phyloP scores from a whole-genome alignment of 2,113 vertebrate genomes.

The Stigmatopora argus region DNA sequence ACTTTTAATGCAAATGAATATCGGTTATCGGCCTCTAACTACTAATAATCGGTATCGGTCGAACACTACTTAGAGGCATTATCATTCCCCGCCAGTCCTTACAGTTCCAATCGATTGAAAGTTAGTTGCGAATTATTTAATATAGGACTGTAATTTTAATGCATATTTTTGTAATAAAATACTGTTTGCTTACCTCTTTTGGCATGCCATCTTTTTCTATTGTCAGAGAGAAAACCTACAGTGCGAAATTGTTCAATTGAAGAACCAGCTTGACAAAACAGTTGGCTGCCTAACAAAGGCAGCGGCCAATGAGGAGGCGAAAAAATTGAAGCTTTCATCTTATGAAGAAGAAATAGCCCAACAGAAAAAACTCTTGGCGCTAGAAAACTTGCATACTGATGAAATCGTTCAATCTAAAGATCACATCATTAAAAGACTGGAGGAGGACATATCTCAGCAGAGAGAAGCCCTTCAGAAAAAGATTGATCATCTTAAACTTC shows the following conservation, averaged over 20 bases:
- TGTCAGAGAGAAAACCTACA: constrained; percentile 68
- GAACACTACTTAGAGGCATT: too few species aligned
- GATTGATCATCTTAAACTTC: constrained; percentile 39
- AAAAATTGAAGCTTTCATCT: constrained; percentile 34
- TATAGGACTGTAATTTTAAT: neutral
- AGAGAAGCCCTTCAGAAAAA: constrained; percentile 34
- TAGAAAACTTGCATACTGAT: constrained; percentile 54
- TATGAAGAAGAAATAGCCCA: constrained; percentile 30
- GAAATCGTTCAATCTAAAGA: constrained; percentile 53
- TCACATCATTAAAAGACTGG: constrained; percentile 20
- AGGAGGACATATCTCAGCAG: constrained; percentile 36
- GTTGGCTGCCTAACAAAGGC: constrained; percentile 30
- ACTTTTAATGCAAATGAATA: too few species aligned
- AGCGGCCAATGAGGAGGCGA: constrained; percentile 39
- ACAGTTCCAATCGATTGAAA: too few species aligned
- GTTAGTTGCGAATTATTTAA: too few species aligned
- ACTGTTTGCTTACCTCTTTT: neutral
- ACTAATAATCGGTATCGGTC: too few species aligned
- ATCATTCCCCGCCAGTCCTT: too few species aligned
- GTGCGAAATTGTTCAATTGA: constrained; percentile 61
- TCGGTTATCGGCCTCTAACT: too few species aligned
- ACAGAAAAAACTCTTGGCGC: constrained; percentile 65
- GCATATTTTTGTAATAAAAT: neutral
- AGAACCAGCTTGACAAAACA: constrained; percentile 60
- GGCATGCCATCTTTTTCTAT: constrained; percentile 7